Evolutionary conservation across 2,113 vertebrate genomes (phyloP).

Genomic region (Antechinus flavipes): DNA sequence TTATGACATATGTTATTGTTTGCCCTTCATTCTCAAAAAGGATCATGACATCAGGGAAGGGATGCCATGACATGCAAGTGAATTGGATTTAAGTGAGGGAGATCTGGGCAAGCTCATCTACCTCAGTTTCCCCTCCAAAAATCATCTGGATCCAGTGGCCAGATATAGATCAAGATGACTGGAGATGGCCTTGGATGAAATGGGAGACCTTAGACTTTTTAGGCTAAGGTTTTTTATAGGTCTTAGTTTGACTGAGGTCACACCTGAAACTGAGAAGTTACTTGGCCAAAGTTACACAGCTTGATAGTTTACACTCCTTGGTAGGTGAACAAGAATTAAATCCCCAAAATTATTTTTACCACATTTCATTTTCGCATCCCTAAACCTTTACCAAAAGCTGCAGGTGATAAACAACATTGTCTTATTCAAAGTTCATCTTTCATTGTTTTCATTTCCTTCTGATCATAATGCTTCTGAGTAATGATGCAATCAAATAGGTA

Average conservation of each 20-base stretch:
- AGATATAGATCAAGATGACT: too few relatives aligned
- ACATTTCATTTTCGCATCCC: neutral
- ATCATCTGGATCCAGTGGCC: too few relatives aligned
- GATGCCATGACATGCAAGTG: too few relatives aligned
- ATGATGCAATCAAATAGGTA: neutral
- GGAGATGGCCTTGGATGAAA: too few relatives aligned
- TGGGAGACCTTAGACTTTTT: too few relatives aligned
- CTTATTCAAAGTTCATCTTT: neutral
- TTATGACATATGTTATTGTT: neutral
- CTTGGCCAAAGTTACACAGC: neutral
- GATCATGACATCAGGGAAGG: too few relatives aligned
- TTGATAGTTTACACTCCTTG: neutral
- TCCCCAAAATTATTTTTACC: neutral
- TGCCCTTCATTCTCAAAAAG: too few relatives aligned
- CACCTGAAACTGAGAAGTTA: neutral
- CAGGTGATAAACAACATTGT: neutral
- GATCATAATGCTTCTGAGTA: rapidly evolving
- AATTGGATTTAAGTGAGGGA: too few relatives aligned
- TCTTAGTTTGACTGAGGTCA: too few relatives aligned
- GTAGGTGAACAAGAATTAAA: neutral
- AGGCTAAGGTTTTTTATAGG: too few relatives aligned
- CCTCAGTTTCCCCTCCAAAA: too few relatives aligned
- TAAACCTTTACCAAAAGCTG: neutral
- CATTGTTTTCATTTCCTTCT: neutral
- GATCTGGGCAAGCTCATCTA: too few relatives aligned